Conservation (phyloP, 92 coral and sea anemone species). For the Parazoanthus darwini region DNA sequence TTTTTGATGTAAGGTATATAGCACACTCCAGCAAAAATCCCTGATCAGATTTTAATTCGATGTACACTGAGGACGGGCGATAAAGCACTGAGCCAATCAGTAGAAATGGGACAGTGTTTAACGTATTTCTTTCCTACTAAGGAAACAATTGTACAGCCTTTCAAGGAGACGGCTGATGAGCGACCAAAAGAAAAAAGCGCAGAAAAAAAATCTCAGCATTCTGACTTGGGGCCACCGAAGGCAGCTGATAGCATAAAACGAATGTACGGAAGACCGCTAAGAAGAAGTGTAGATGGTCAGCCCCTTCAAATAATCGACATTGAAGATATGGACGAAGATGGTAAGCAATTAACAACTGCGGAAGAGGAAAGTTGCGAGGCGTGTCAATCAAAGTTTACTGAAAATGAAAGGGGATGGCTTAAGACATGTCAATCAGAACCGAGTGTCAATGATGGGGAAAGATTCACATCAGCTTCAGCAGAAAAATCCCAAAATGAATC, state of each 20-base stretch:
- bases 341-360: background rate
- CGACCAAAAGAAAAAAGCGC: background rate
- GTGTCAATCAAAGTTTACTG: background rate
- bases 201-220: background rate
- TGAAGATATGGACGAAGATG: slow-evolving; percentile 2
- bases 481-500: background rate
- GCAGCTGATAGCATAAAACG: background rate
- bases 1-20: background rate
- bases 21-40: background rate
- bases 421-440: no score
- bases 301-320: slow-evolving; percentile 8
- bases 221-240: background rate
- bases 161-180: background rate
- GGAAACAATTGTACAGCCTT: slow-evolving; percentile 7
- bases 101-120: slow-evolving; percentile 35
- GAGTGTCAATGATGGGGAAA: background rate
- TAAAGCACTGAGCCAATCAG: background rate
- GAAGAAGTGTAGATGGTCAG: background rate
- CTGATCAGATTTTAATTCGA: background rate
- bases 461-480: background rate
- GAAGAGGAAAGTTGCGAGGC: background rate
- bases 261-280: background rate
- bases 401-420: background rate
- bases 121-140: slow-evolving; percentile 13
- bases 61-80: background rate